Percentiles rank a stretch among this genome's conserved stretches.
Conservation (phyloP, 2,888 invertebrate species). For the Dusona sp. region DNA sequence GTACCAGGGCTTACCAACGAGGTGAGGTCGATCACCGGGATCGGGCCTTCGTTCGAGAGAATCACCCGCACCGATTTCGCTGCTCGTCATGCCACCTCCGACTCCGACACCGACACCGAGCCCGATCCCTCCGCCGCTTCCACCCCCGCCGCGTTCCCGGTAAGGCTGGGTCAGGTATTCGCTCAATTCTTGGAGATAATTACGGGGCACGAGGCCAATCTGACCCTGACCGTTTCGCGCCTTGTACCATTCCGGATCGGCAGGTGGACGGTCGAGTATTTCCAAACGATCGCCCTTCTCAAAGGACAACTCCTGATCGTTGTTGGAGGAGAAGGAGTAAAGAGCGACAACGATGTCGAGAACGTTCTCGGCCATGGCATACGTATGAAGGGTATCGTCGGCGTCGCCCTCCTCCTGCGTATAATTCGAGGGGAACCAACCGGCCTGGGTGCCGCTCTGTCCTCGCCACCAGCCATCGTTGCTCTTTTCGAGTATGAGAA, state of each 20-base stretch:
- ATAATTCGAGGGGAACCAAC: conserved; percentile 99
- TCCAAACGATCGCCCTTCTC: conserved; percentile 98
- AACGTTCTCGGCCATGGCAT: conserved; percentile 98
- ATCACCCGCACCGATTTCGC: conserved; percentile 83
- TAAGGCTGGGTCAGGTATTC: conserved; percentile 95
- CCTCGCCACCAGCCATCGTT: conserved; percentile 99
- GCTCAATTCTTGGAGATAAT: conserved; percentile 96
- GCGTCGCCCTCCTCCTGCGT: conserved; percentile 96
- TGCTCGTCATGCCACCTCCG: conserved; percentile 62
- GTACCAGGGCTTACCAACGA: conserved; percentile 97
- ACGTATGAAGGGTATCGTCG: conserved; percentile 95
- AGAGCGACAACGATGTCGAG: conserved; percentile 97
- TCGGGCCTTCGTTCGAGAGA: conserved; percentile 86
- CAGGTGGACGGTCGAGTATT: conserved; percentile 97
- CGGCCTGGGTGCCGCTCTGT: conserved; percentile 89
- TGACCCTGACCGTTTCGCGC: conserved; percentile 97
- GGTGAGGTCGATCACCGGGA: conserved; percentile 88
- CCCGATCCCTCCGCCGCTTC: neutral
- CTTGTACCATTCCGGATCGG: conserved; percentile 99
- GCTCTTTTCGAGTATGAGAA: conserved; percentile 98
- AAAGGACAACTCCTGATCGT: conserved; percentile 98
- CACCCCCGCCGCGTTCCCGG: conserved; percentile 86
- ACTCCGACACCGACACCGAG: conserved; percentile 51
- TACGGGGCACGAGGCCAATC: conserved; percentile 97
- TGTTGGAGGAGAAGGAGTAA: conserved; percentile 97